Percentiles rank a stretch among this genome's conserved stretches.
phyloP scores from a whole-genome alignment of 2,888 invertebrate species.

The Oxytorus armatus region DNA sequence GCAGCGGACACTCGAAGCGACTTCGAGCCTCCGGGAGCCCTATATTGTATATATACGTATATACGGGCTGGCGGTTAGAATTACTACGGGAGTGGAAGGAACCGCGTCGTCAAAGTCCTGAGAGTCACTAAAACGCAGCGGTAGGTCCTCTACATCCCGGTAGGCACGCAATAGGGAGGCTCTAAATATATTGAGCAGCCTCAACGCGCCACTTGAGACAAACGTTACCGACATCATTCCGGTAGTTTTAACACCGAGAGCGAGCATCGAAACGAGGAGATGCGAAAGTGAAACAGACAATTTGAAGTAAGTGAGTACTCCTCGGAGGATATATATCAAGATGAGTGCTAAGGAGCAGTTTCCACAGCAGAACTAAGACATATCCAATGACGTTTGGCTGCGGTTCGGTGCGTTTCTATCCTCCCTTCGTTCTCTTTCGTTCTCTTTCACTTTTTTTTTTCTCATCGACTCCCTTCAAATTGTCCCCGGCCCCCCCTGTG shows the following conservation, averaged over 20 bases:
- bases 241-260: conserved; percentile 70
- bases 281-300: conserved; percentile 9
- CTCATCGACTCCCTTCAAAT: conserved; percentile 8
- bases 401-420: conserved; percentile 12
- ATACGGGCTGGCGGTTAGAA: neutral
- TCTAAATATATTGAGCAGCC: conserved; percentile 17
- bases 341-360: conserved; percentile 26
- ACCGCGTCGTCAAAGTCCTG: conserved; percentile 35
- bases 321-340: conserved; percentile 3
- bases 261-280: conserved; percentile 54
- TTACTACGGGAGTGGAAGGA: neutral
- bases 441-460: conserved; percentile 14
- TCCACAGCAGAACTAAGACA: conserved; percentile 29
- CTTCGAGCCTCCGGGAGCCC: conserved; percentile 11
- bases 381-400: conserved; percentile 23
- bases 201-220: conserved; percentile 57
- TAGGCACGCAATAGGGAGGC: conserved; percentile 26
- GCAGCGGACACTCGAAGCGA: conserved; percentile 29
- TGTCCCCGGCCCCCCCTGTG: neutral
- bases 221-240: conserved; percentile 69
- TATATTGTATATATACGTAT: neutral
- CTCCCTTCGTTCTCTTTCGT: neutral
- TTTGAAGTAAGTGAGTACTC: neutral
- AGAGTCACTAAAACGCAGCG: conserved; percentile 49
- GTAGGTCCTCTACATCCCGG: conserved; percentile 48